Evolutionary conservation across 23 tunicate genomes (phyloP), one percentile per base, ranked within the genome.

Genomic region (Corella eumyota): DNA sequence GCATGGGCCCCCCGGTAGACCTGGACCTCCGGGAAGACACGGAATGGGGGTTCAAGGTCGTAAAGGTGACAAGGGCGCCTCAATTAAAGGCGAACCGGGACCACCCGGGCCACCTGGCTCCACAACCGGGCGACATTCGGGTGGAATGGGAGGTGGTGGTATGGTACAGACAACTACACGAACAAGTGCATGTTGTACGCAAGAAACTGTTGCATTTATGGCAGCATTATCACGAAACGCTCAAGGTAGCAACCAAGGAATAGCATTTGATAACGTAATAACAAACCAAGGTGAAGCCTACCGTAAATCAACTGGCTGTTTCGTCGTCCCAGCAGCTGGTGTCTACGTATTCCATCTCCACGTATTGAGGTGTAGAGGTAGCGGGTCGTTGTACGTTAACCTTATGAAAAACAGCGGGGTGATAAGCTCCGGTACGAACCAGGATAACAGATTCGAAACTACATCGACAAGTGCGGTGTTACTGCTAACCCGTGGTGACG

Each of bases 251-350:
- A 73, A 76, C 45, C 83, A 85, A 45, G 76, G 76, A 7, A 49
- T 93, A 6, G 72, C 75, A 2, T 93, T 93, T 56, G 99, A 93
- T 46, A 49, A 95, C 34, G 78, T 93, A 38, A 15, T 93, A 25
- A 93, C 95, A 20, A 93, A 93, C 68, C 60, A 66, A 67, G 81
- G 73, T 6, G 36, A 44, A 25, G 90, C 90, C 5, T 93, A 93
- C 75, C 54, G 85, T 4, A 50, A 64, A 15, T 40, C 71, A 25
- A 90, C 90, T 0, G 99, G 99, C 7, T 68, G 80, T 51, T 93
- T 93, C 49, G 78, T 77, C 13, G 99, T 80, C 0, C 99, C 99
- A 47, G 95, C 93, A 6, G 70, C 64, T 13, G 99, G 99, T 3
- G 30, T 88, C 4, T 93, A 93, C 61, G 77, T 66, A 4, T 93